phyloP scores from a whole-genome alignment of 2,113 vertebrate genomes.

The Acrocephalus kingi region DNA sequence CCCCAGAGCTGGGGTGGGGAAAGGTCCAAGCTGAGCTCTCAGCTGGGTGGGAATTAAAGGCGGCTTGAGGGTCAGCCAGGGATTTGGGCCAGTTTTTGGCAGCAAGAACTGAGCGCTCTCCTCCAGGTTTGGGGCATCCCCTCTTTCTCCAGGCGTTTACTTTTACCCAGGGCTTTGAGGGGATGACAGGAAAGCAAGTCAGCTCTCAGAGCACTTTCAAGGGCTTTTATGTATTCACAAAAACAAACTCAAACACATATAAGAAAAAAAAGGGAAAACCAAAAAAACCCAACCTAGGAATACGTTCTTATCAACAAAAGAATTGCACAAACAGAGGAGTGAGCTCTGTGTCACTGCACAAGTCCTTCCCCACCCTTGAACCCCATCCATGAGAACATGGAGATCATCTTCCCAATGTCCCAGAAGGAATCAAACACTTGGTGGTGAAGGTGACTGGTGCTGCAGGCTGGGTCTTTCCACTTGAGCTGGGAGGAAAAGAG shows the following conservation, averaged over 20 bases:
- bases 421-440: background rate
- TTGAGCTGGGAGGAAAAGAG: background rate
- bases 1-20: background rate
- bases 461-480: background rate
- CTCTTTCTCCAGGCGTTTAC: accelerated
- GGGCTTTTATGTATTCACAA: slow-evolving; percentile 59
- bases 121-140: background rate
- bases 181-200: background rate
- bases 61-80: no score
- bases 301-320: background rate
- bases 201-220: background rate
- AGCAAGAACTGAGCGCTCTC: background rate
- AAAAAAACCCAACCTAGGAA: background rate
- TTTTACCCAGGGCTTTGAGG: background rate
- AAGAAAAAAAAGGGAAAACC: background rate
- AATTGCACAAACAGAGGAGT: background rate
- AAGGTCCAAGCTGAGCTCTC: background rate
- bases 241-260: background rate
- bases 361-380: background rate
- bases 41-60: background rate
- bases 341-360: accelerated
- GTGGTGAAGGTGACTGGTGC: background rate
- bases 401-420: background rate
- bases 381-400: background rate
- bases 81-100: background rate